A percentile compares a stretch with the other conserved stretches of the same genome.
These are phyloP conservation scores for Hemichromis elongatus DNA, from an alignment of 2,113 vertebrate species.

Conservation along the genomic window DNA sequence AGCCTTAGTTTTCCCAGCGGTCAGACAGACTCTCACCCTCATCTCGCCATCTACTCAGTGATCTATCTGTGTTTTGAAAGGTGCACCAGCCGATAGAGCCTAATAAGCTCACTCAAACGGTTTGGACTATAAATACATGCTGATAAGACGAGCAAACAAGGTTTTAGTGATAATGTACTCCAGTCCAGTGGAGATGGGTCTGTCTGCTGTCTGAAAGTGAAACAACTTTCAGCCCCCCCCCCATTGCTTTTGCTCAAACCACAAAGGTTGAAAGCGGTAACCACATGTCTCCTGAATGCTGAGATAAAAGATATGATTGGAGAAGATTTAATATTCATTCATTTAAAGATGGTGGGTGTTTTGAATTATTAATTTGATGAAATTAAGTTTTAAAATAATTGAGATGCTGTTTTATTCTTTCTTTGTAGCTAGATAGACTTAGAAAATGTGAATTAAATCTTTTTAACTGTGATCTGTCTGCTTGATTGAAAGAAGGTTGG, in stretches of 20 bases:
- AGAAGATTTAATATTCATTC: not conserved
- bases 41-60: conserved; percentile 37
- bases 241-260: not conserved
- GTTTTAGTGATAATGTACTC: not conserved
- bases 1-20: conserved; percentile 40
- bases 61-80: conserved; percentile 59
- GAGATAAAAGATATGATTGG: not conserved
- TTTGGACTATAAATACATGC: conserved; percentile 53
- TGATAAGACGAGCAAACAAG: conserved; percentile 51
- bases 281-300: not conserved
- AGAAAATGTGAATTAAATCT: not conserved
- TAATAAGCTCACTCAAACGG: conserved; percentile 47
- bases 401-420: not conserved
- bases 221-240: not conserved
- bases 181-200: not conserved
- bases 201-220: not conserved
- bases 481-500: not conserved
- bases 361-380: not conserved
- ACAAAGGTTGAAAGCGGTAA: not conserved
- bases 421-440: not conserved
- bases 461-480: not conserved
- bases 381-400: not conserved
- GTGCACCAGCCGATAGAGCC: conserved; percentile 36
- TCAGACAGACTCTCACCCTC: not conserved
- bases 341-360: not conserved